phyloP scores from a whole-genome alignment of 2,888 invertebrate species.

The Caenorhabditis macrosperma region DNA sequence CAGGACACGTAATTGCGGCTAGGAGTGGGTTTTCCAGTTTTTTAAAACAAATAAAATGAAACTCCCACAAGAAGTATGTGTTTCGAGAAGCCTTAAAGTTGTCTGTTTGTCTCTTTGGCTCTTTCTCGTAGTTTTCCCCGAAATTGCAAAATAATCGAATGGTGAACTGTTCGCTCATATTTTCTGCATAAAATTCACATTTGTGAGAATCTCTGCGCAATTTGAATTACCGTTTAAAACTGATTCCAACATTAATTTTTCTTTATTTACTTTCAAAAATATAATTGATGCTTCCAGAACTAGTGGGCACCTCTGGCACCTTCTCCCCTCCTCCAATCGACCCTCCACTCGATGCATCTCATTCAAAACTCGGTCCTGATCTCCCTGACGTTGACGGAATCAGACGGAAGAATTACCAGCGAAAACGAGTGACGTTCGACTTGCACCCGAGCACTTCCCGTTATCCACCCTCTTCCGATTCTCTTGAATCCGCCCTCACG shows the following conservation, averaged over 20 bases:
- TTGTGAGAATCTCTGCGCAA: too few relatives aligned
- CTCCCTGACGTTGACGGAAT: slow-evolving; percentile 60
- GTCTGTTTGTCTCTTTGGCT: not conserved
- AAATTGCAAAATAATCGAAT: too few relatives aligned
- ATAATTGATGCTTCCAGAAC: too few relatives aligned
- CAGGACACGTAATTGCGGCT: slow-evolving; percentile 63
- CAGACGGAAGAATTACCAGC: slow-evolving; percentile 43
- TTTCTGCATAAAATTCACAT: too few relatives aligned
- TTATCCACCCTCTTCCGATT: slow-evolving; percentile 27
- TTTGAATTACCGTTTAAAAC: too few relatives aligned
- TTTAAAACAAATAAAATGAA: not conserved
- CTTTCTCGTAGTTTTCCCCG: too few relatives aligned
- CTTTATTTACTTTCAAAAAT: too few relatives aligned
- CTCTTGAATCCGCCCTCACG: slow-evolving; percentile 28
- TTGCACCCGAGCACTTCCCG: slow-evolving; percentile 51
- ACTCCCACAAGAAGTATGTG: not conserved
- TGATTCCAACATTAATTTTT: too few relatives aligned
- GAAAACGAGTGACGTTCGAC: slow-evolving; percentile 78
- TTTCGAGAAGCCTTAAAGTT: not conserved
- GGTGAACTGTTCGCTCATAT: too few relatives aligned
- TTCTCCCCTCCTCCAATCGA: slow-evolving; percentile 57
- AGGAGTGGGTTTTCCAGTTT: slow-evolving; percentile 58
- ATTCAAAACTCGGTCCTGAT: slow-evolving; percentile 46
- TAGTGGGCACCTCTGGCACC: slow-evolving; percentile 24
- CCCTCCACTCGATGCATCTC: slow-evolving; percentile 62